A percentile compares a stretch with the other conserved stretches of the same genome.
Conservation (phyloP, 2,113 vertebrate genomes). For the Carassius gibelio region DNA sequence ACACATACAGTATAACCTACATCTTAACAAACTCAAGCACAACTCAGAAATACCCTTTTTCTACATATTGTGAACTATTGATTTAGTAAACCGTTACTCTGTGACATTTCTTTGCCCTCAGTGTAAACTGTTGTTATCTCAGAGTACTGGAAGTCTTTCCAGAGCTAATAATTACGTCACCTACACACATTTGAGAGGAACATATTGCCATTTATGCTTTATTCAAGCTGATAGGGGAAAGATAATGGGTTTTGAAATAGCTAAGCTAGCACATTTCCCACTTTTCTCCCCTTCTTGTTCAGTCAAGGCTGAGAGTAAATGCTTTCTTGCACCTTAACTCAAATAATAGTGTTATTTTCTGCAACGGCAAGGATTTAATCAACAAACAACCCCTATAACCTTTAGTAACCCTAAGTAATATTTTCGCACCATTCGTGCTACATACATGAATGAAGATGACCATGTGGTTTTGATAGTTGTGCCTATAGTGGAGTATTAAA, state of each 20-base stretch:
- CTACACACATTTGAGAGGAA: not conserved
- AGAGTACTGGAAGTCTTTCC: slow-evolving; percentile 20
- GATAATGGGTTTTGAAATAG: not conserved
- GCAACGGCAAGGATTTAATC: not conserved
- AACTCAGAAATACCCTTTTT: not conserved
- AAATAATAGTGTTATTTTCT: not conserved
- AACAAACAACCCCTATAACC: not conserved
- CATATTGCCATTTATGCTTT: not conserved
- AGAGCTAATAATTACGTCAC: slow-evolving; percentile 28
- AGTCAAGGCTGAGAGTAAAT: not conserved
- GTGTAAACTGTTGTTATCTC: not conserved
- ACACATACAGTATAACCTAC: not conserved
- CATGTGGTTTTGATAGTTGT: not conserved
- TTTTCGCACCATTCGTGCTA: not conserved
- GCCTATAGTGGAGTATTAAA: too few species aligned
- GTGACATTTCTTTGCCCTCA: not conserved
- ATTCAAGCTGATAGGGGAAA: not conserved
- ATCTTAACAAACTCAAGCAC: not conserved
- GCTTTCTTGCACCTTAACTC: not conserved
- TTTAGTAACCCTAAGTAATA: not conserved
- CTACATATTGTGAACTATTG: not conserved
- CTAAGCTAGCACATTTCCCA: not conserved
- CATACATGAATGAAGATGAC: not conserved
- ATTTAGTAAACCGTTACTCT: slow-evolving; percentile 2
- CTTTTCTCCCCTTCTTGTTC: not conserved